phyloP scores from a whole-genome alignment of 2,888 invertebrate genomes.

The Cerastis leucographa region DNA sequence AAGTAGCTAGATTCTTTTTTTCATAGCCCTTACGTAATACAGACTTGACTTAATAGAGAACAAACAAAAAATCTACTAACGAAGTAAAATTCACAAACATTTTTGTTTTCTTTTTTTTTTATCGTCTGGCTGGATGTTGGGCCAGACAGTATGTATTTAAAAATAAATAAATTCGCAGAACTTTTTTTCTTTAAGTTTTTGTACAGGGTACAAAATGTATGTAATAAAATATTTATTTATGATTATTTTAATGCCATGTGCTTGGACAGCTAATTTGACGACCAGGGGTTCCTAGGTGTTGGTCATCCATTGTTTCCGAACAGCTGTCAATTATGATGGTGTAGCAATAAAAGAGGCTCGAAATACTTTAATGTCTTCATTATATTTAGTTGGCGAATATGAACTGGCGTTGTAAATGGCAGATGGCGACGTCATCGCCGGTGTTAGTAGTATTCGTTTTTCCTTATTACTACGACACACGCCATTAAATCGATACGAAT shows the following conservation, averaged over 20 bases:
- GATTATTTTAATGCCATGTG: conserved; percentile 29
- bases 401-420: conserved; percentile 35
- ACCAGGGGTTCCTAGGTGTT: conserved; percentile 7
- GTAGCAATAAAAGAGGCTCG: conserved; percentile 27
- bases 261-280: conserved; percentile 19
- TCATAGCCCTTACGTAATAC: not conserved
- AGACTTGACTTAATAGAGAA: conserved; percentile 6
- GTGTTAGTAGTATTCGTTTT: conserved; percentile 15
- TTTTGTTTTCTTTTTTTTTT: conserved; percentile 29
- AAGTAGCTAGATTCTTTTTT: not conserved
- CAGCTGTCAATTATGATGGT: conserved; percentile 52
- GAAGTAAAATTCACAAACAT: conserved; percentile 19
- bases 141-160: conserved; percentile 26
- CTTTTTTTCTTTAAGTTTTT: not conserved
- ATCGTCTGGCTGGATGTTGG: conserved; percentile 6
- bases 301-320: conserved; percentile 21
- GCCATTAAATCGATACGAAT: conserved; percentile 15
- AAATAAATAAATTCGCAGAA: conserved; percentile 17
- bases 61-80: conserved; percentile 14
- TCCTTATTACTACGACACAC: conserved; percentile 23
- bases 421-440: conserved; percentile 48
- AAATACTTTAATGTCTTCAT: conserved; percentile 48
- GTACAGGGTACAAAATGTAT: not conserved
- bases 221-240: conserved; percentile 32
- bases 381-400: conserved; percentile 27